Base-by-base conservation (phyloP, 2,888 invertebrate genomes). In the Cordylochernes scorpioides region DNA sequence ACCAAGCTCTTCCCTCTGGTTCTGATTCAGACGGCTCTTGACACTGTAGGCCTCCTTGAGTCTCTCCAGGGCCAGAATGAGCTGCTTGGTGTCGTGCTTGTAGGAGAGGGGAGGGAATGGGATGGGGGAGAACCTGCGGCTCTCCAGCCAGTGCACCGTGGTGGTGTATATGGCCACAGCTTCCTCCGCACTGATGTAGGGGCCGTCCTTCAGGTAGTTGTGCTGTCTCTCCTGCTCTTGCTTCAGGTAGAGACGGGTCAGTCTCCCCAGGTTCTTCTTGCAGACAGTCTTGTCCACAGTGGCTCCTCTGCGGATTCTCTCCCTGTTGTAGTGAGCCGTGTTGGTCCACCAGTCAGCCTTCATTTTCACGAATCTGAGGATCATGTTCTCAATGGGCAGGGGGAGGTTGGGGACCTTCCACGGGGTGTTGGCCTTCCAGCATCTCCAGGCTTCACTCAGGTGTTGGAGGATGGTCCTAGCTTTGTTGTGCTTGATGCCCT, bases 341-440 rank as follows among this genome's bases (percentile, higher is more conserved):
- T 97, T 99, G 0, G 97, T 99, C 97, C 97, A 99, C 97, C 97
- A 99, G 55, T 99, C 97, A 0, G 97, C 97, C 53, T 99, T 99
- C 72, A 97, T 94, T 56, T 97, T 97, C 8, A 99, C 97, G 55
- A 94, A 99, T 18, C 97, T 68, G 33, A 99, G 64, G 44, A 99
- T 97, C 97, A 99, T 99, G 58, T 97, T 99, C 59, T 99, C 97
- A 39, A 99, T 94, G 0, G 97, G 97, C 17, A 86, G 94, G 0
- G 97, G 97, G 4, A 99, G 59, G 3, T 94, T 97, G 2, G 97
- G 97, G 3, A 94, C 80, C 65, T 99, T 99, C 97, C 97, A 99
- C 0, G 97, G 97, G 46, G 97, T 99, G 53, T 99, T 91, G 0
- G 97, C 97, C 53, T 99, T 99, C 97, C 97, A 99, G 55, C 94